phyloP scores from a whole-genome alignment of 2,888 invertebrate genomes.

The Lordiphosa andalusiaca region DNA sequence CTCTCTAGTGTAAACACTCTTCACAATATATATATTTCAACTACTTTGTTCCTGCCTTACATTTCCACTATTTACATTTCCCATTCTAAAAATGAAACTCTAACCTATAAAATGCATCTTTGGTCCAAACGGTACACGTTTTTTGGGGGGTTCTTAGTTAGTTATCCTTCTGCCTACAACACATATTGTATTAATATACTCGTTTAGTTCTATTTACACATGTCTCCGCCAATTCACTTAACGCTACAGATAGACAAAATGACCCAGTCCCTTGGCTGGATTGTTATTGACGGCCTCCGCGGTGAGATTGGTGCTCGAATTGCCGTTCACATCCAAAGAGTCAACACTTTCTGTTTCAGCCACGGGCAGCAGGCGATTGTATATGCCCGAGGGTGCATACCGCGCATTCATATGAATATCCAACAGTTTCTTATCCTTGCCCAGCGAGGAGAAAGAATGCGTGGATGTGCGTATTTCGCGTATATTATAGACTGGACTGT shows the following conservation, averaged over 20 bases:
- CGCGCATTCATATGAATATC: constrained; percentile 78
- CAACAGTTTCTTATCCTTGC: constrained; percentile 79
- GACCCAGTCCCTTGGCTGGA: constrained; percentile 79
- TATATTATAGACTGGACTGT: constrained; percentile 80
- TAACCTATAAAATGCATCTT: constrained; percentile 67
- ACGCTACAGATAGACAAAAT: constrained; percentile 79
- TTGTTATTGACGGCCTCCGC: constrained; percentile 79
- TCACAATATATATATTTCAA: constrained; percentile 1
- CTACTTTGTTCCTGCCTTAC: constrained; percentile 3
- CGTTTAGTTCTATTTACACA: constrained; percentile 36
- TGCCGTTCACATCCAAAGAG: constrained; percentile 56
- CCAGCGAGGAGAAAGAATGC: constrained; percentile 80
- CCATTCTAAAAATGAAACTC: constrained; percentile 11
- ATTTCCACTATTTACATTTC: constrained; percentile 27
- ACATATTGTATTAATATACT: not conserved
- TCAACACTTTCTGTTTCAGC: constrained; percentile 37
- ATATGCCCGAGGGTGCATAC: constrained; percentile 56
- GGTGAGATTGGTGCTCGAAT: constrained; percentile 33
- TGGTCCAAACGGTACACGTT: constrained; percentile 60
- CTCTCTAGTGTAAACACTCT: too few species aligned
- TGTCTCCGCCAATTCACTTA: not conserved
- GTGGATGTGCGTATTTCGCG: constrained; percentile 79
- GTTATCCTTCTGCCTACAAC: constrained; percentile 1
- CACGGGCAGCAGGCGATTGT: constrained; percentile 52
- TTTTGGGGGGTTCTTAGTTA: constrained; percentile 30